Evolutionary conservation across 2,113 vertebrate genomes (phyloP).

Genomic region (Micromys minutus): DNA sequence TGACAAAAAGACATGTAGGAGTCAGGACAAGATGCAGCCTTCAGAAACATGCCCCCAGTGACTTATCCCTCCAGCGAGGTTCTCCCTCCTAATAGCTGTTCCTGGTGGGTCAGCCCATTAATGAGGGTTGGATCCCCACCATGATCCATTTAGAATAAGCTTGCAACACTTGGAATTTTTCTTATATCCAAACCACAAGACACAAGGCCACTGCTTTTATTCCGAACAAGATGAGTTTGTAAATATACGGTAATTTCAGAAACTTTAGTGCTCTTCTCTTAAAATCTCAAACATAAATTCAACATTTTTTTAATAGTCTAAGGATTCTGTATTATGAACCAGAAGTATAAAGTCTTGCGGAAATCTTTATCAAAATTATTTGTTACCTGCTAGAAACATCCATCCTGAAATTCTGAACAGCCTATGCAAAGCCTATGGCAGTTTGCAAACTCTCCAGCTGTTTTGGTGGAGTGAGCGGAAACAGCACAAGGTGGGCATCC

Average conservation of each 20-base stretch:
- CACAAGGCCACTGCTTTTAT: constrained; percentile 25
- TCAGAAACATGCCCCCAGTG: not conserved
- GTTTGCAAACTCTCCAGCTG: not conserved
- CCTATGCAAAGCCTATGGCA: constrained; percentile 10
- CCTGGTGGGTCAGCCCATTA: not conserved
- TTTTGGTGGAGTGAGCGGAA: not conserved
- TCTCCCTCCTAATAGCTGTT: not conserved
- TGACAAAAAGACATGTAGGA: not conserved
- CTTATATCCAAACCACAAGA: not conserved
- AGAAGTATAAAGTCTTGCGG: constrained; percentile 60
- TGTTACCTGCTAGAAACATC: constrained; percentile 60
- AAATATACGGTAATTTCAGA: constrained; percentile 47
- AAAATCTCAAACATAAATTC: constrained; percentile 14
- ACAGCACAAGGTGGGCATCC: not conserved
- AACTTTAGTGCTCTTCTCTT: constrained; percentile 52
- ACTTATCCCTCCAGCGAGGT: not conserved
- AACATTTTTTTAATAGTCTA: constrained; percentile 38
- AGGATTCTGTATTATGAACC: constrained; percentile 21
- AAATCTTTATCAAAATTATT: constrained; percentile 52
- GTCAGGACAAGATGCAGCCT: not conserved
- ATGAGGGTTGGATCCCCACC: not conserved
- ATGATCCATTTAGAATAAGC: not conserved
- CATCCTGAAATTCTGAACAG: constrained; percentile 46
- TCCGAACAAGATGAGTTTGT: constrained; percentile 34
- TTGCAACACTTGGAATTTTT: not conserved